Evolutionary conservation across 2,888 invertebrate genomes (phyloP).

Genomic region (Chouioia cunea): DNA sequence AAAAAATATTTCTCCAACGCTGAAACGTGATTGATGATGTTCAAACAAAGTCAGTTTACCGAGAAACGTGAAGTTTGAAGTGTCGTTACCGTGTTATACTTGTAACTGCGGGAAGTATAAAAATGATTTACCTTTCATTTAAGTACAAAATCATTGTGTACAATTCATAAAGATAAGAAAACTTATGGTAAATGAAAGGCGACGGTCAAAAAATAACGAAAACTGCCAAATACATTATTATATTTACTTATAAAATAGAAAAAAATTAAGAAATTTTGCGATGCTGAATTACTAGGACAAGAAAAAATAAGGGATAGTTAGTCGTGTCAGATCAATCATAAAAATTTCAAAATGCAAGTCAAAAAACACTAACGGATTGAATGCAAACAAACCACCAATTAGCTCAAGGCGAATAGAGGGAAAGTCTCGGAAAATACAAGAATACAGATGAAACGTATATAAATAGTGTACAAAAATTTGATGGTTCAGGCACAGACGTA

Average conservation of each 20-base stretch:
- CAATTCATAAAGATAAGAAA: background rate
- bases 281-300: conserved; percentile 41
- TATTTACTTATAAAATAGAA: conserved; percentile 23
- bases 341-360: conserved; percentile 51
- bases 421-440: conserved; percentile 35
- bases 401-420: conserved; percentile 45
- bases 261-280: conserved; percentile 21
- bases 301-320: conserved; percentile 40
- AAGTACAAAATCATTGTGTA: background rate
- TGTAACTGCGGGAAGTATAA: background rate
- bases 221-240: conserved; percentile 9
- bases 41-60: conserved; percentile 12
- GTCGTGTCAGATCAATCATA: conserved; percentile 39
- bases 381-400: conserved; percentile 59
- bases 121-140: no score
- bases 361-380: conserved; percentile 54
- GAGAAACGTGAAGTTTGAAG: conserved; percentile 10
- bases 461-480: conserved; percentile 27
- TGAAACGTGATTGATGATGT: conserved; percentile 33
- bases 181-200: background rate
- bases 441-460: conserved; percentile 34
- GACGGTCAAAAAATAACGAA: conserved; percentile 26
- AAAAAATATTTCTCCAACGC: conserved; percentile 17
- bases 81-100: conserved; percentile 24
- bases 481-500: conserved; percentile 42